Evolutionary conservation across 2,797 vertebrate species (phyloP).

Genomic region (Hippopotamyrus pictus): DNA sequence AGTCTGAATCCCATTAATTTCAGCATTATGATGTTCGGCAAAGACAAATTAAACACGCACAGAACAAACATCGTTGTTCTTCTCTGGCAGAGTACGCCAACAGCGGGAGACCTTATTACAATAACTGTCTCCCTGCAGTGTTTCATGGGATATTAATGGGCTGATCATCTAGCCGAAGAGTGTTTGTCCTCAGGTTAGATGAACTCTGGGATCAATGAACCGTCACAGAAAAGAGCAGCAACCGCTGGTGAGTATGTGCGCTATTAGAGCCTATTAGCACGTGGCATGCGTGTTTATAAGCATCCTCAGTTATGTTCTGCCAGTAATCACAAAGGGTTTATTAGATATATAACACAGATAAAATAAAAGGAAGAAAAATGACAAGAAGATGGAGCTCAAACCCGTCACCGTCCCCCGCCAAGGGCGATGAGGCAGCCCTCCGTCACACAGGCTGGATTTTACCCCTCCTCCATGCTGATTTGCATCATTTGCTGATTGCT

Average conservation of each 20-base stretch:
- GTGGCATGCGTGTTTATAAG: background rate
- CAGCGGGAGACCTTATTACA: slow-evolving; percentile 54
- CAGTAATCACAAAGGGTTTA: background rate
- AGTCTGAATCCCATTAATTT: slow-evolving; percentile 28
- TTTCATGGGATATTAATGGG: slow-evolving; percentile 56
- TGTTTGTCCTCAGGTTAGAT: slow-evolving; percentile 44
- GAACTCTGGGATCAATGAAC: slow-evolving; percentile 43
- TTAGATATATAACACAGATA: background rate
- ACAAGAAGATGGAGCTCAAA: background rate
- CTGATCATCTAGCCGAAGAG: slow-evolving; percentile 28
- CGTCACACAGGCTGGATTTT: background rate
- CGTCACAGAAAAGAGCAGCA: slow-evolving; percentile 36
- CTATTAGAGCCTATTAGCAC: background rate
- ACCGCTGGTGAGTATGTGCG: background rate
- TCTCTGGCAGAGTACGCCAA: slow-evolving; percentile 46
- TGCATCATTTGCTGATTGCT: slow-evolving; percentile 15
- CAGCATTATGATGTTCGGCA: slow-evolving; percentile 23
- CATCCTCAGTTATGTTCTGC: background rate
- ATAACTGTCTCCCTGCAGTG: slow-evolving; percentile 49
- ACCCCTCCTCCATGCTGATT: slow-evolving; percentile 13
- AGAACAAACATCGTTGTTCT: slow-evolving; percentile 54
- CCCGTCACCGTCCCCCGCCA: background rate
- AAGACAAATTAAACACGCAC: slow-evolving; percentile 40
- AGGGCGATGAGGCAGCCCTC: background rate
- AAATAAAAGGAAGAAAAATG: background rate